phyloP scores from a whole-genome alignment of 2,113 vertebrate species.

The Ailurus styani region DNA sequence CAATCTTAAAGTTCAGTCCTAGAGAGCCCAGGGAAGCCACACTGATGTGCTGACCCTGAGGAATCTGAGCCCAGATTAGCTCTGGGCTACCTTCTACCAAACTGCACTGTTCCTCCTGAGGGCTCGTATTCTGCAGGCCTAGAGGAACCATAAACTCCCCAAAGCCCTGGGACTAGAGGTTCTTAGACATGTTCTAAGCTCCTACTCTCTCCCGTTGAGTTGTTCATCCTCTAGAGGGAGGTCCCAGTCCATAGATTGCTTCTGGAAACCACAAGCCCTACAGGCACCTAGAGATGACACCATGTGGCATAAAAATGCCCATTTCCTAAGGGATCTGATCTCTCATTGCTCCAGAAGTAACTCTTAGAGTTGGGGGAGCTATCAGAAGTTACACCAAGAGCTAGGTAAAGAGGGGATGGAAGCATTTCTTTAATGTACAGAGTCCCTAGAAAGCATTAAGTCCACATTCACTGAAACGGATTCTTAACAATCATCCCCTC shows the following conservation, averaged over 20 bases:
- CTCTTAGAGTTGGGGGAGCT: background rate
- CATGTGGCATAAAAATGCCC: background rate
- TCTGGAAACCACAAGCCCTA: background rate
- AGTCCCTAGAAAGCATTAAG: background rate
- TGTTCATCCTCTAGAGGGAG: background rate
- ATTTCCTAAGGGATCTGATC: background rate
- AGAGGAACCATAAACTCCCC: background rate
- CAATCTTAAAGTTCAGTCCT: background rate
- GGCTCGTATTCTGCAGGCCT: background rate
- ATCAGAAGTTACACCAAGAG: background rate
- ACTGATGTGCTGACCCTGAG: background rate
- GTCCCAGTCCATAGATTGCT: background rate
- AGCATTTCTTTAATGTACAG: background rate
- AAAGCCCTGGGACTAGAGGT: background rate
- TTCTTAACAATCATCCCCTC: background rate
- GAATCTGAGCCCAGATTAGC: background rate
- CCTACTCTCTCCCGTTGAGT: background rate
- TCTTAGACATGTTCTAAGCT: background rate
- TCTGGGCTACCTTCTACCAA: background rate
- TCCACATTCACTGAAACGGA: background rate
- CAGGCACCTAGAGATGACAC: background rate
- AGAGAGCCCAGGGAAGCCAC: background rate
- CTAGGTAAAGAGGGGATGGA: background rate
- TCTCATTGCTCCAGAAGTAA: conserved; percentile 1
- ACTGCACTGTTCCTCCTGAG: background rate